Conservation (phyloP, 2,888 invertebrate species). For the Spilarctia lutea region DNA sequence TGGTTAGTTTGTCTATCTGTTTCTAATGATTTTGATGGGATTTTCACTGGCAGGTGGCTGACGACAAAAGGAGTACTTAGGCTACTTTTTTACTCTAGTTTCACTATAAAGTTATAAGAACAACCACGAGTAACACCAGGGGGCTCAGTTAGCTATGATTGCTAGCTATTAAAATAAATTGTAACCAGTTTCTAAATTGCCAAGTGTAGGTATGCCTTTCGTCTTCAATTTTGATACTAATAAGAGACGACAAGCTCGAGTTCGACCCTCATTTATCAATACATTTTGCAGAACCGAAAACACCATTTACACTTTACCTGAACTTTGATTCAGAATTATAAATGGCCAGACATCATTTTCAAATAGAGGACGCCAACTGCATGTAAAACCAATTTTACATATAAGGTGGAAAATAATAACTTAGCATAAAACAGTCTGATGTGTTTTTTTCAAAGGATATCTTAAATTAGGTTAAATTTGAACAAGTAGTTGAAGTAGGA, state of each 20-base stretch:
- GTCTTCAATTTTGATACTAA: not conserved
- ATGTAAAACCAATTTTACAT: slow-evolving; percentile 1
- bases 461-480: too few relatives aligned
- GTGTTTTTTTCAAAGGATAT: too few relatives aligned
- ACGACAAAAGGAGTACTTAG: too few relatives aligned
- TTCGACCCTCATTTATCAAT: slow-evolving; percentile 19
- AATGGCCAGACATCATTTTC: slow-evolving; percentile 4
- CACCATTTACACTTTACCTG: slow-evolving; percentile 10
- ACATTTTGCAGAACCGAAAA: slow-evolving; percentile 13
- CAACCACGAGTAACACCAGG: too few relatives aligned
- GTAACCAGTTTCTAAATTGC: not conserved
- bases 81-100: too few relatives aligned
- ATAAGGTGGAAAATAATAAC: slow-evolving; percentile 12
- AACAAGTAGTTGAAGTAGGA: not conserved
- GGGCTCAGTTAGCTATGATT: too few relatives aligned
- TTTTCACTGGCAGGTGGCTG: too few relatives aligned
- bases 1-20: too few relatives aligned
- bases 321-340: slow-evolving; percentile 17
- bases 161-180: too few relatives aligned
- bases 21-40: too few relatives aligned
- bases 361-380: not conserved
- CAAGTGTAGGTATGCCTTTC: not conserved
- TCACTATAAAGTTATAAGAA: too few relatives aligned
- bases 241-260: slow-evolving; percentile 4
- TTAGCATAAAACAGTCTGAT: too few relatives aligned